Percentiles rank a stretch among this genome's conserved stretches.
These are phyloP conservation scores for Drosophila setosimentum DNA, from an alignment of 2,888 invertebrate genomes.

Conservation along the genomic window DNA sequence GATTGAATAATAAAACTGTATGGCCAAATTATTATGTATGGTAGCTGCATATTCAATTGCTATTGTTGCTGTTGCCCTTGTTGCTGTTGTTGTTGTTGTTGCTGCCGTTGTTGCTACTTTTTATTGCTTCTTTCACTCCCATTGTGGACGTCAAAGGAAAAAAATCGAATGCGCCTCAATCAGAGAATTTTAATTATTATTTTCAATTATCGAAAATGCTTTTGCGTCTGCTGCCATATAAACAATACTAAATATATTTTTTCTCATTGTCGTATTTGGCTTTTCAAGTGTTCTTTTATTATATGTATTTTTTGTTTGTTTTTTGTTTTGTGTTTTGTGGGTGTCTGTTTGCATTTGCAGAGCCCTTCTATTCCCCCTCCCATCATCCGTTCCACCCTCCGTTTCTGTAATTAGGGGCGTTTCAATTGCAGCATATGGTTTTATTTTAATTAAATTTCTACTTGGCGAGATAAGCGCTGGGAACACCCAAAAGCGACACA, in stretches of 20 bases:
- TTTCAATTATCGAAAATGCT: constrained; percentile 82
- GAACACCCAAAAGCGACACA: constrained; percentile 12
- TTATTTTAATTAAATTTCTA: constrained; percentile 71
- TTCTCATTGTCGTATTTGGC: constrained; percentile 12
- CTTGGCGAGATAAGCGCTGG: constrained; percentile 49
- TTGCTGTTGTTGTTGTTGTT: constrained; percentile 10
- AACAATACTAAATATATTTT: constrained; percentile 10
- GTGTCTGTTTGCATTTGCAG: constrained; percentile 36
- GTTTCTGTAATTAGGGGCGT: constrained; percentile 54
- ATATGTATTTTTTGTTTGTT: no score
- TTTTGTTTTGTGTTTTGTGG: no score
- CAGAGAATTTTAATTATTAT: constrained; percentile 83
- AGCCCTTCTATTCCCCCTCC: constrained; percentile 1
- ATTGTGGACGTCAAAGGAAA: constrained; percentile 63
- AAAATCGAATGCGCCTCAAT: constrained; percentile 58
- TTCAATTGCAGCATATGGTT: constrained; percentile 70
- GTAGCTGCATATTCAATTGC: constrained; percentile 39
- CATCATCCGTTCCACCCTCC: constrained; percentile 12
- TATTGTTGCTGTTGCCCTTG: constrained; percentile 17
- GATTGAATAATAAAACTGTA: constrained; percentile 55
- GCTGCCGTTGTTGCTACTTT: constrained; percentile 27
- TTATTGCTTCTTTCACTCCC: constrained; percentile 72
- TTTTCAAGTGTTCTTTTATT: constrained; percentile 59
- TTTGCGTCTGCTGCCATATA: constrained; percentile 62
- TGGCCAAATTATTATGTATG: constrained; percentile 55